These are phyloP conservation scores for Coelogynopora nodosa DNA, from an alignment of 2,888 invertebrate genomes.

Conservation along the genomic window DNA sequence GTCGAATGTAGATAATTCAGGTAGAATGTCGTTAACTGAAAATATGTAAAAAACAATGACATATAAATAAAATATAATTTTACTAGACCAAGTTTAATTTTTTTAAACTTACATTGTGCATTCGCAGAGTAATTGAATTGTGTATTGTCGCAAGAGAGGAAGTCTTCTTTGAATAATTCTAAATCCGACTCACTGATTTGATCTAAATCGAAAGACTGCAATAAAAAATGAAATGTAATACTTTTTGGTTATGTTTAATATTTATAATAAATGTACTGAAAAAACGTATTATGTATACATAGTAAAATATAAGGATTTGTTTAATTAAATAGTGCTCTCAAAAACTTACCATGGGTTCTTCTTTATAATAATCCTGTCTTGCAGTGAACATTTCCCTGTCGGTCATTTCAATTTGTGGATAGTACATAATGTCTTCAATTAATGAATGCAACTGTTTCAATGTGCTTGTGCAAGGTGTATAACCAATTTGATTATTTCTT, in stretches of 20 bases:
- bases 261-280: too few relatives aligned
- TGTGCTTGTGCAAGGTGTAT: too few relatives aligned
- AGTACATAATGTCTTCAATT: neutral
- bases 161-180: neutral
- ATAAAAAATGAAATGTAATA: too few relatives aligned
- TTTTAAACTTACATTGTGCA: neutral
- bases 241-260: too few relatives aligned
- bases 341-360: neutral
- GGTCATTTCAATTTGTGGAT: neutral
- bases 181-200: neutral
- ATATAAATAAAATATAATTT: neutral
- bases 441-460: too few relatives aligned
- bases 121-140: neutral
- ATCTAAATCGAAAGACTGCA: neutral
- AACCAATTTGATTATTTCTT: too few relatives aligned
- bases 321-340: neutral
- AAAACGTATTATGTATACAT: too few relatives aligned
- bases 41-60: too few relatives aligned
- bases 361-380: too few relatives aligned
- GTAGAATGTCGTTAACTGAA: neutral
- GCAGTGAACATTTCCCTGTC: too few relatives aligned
- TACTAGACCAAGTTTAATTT: neutral
- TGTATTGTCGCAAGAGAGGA: neutral
- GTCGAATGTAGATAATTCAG: neutral
- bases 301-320: too few relatives aligned